Conservation (phyloP, 1,140 invertebrate species). For the Zaprionus camerounensis region DNA sequence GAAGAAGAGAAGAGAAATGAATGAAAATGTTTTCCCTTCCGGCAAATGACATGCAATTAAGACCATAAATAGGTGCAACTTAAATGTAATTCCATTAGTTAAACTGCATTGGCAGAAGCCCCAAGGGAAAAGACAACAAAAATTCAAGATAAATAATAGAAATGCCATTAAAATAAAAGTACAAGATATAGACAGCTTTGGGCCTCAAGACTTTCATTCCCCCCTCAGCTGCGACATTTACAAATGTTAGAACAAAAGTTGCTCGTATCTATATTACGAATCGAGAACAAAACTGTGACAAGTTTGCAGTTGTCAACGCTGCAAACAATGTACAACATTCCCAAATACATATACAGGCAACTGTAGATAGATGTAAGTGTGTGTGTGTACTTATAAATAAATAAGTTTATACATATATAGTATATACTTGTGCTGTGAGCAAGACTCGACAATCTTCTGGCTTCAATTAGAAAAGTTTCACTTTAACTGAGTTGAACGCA, state of each 20-base stretch:
- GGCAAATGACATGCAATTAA: conserved; percentile 30
- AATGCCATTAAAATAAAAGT: neutral
- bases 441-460: conserved; percentile 59
- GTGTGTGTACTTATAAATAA: conserved; percentile 6
- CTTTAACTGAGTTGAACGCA: conserved; percentile 39
- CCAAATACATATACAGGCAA: neutral
- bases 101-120: neutral
- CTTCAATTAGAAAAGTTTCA: conserved; percentile 74
- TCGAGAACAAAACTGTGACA: conserved; percentile 13
- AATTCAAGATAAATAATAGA: neutral
- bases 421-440: conserved; percentile 17
- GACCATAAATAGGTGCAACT: conserved; percentile 5
- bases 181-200: neutral
- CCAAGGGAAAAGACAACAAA: neutral
- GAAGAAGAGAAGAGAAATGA: conserved; percentile 15
- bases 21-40: conserved; percentile 32
- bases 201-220: neutral
- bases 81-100: conserved; percentile 13
- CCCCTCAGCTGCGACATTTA: neutral
- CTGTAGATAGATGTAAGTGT: neutral
- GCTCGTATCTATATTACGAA: conserved; percentile 24
- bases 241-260: conserved; percentile 13
- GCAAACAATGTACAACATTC: neutral
- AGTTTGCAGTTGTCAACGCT: conserved; percentile 20
- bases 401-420: conserved; percentile 15